Conservation (phyloP, 2,113 vertebrate species). For the Calonectris borealis region DNA sequence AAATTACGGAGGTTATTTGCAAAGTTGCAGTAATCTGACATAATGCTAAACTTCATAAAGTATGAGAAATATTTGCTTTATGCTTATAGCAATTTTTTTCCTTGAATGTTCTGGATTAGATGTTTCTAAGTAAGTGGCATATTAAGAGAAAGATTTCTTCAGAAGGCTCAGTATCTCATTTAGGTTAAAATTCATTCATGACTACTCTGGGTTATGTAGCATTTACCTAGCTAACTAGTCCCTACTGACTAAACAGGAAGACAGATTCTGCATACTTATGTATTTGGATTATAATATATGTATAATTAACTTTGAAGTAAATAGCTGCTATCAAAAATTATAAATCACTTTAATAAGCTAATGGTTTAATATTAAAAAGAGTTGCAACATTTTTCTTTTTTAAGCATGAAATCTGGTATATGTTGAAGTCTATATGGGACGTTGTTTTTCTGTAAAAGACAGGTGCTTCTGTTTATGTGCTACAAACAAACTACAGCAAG, state of each 20-base stretch:
- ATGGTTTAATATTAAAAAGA: not conserved
- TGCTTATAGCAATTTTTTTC: not conserved
- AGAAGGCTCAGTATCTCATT: not conserved
- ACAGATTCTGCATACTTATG: not conserved
- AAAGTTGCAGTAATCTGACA: not conserved
- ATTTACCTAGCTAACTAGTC: not conserved
- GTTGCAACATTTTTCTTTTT: not conserved
- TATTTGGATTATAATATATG: not conserved
- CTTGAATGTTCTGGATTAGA: not conserved
- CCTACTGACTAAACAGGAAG: not conserved
- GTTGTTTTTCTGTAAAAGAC: not conserved
- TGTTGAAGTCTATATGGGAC: not conserved
- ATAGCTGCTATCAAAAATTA: not conserved
- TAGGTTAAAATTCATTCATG: not conserved
- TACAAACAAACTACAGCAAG: not conserved
- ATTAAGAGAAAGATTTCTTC: not conserved
- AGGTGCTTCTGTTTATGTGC: fast-evolving
- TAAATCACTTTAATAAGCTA: not conserved
- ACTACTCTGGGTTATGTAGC: not conserved
- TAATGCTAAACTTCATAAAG: not conserved
- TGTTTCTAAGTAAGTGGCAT: not conserved
- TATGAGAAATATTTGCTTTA: not conserved
- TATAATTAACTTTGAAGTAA: not conserved
- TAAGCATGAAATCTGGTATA: not conserved
- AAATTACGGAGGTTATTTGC: not conserved